Conservation (phyloP, 2,797 vertebrate genomes). For the Rallus crepitans region DNA sequence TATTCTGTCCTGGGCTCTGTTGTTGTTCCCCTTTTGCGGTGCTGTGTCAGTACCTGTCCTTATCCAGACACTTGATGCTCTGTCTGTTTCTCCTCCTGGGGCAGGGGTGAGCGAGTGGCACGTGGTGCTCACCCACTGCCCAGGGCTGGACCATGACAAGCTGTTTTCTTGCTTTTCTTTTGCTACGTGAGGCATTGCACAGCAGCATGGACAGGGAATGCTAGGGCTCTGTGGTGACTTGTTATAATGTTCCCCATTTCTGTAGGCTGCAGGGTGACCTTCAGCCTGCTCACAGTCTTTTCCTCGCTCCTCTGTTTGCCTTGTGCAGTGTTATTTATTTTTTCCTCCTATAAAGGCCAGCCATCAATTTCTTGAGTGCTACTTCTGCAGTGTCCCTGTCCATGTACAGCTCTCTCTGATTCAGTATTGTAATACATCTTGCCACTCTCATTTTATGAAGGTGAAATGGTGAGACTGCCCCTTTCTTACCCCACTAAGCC, state of each 20-base stretch:
- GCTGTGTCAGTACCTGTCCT: no score
- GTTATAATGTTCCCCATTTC: background rate
- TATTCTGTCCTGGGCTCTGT: no score
- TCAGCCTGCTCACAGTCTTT: background rate
- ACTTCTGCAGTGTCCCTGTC: background rate
- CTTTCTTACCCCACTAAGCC: background rate
- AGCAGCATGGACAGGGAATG: background rate
- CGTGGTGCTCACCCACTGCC: no score
- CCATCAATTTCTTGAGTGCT: background rate
- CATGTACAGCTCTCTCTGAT: background rate
- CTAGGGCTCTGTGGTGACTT: background rate
- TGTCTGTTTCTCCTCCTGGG: no score
- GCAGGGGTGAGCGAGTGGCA: no score
- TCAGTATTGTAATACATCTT: background rate
- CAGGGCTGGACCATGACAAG: no score
- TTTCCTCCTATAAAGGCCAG: background rate
- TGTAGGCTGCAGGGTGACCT: conserved; percentile 44
- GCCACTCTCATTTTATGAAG: background rate
- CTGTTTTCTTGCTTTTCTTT: background rate
- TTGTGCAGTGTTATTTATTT: background rate
- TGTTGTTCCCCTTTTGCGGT: no score
- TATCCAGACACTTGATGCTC: no score
- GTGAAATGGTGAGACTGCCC: background rate
- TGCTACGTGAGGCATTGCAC: background rate
- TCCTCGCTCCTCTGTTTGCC: conserved; percentile 14